These are phyloP conservation scores for Parthenolecanium corni DNA, from an alignment of 2,888 invertebrate species.

Conservation along the genomic window DNA sequence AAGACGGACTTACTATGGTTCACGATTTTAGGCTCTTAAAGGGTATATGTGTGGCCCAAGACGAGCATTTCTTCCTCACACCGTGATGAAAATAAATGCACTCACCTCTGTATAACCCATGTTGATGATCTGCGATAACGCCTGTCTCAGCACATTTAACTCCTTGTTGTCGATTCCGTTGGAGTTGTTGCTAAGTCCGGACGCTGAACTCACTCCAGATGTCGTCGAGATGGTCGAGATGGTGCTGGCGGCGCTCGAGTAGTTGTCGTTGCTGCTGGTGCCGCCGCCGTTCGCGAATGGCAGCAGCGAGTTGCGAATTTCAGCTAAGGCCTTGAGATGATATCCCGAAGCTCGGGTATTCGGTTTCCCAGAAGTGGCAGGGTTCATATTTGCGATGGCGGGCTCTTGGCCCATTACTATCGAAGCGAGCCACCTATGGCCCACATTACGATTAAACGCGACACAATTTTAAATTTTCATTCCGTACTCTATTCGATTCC, in stretches of 20 bases:
- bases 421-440: constrained; percentile 25
- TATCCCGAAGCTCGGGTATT: constrained; percentile 65
- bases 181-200: constrained; percentile 49
- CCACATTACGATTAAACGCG: constrained; percentile 10
- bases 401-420: constrained; percentile 37
- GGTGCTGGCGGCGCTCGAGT: constrained; percentile 64
- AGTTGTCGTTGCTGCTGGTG: constrained; percentile 45
- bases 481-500: not conserved
- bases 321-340: constrained; percentile 74
- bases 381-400: constrained; percentile 43
- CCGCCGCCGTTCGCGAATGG: constrained; percentile 59
- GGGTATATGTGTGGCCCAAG: too few species aligned
- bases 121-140: constrained; percentile 52
- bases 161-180: constrained; percentile 52
- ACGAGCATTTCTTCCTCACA: too few species aligned
- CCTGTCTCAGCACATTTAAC: constrained; percentile 49
- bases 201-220: constrained; percentile 49
- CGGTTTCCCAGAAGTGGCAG: constrained; percentile 45
- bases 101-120: constrained; percentile 66
- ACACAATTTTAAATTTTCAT: constrained; percentile 5
- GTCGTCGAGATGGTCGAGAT: constrained; percentile 53
- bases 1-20: too few species aligned
- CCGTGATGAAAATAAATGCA: too few species aligned
- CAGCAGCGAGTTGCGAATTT: constrained; percentile 68
- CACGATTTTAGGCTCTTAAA: too few species aligned